Evolutionary conservation across 2,888 invertebrate genomes (phyloP), one percentile per base, ranked within the genome.

Genomic region (Petrolisthes cinctipes): DNA sequence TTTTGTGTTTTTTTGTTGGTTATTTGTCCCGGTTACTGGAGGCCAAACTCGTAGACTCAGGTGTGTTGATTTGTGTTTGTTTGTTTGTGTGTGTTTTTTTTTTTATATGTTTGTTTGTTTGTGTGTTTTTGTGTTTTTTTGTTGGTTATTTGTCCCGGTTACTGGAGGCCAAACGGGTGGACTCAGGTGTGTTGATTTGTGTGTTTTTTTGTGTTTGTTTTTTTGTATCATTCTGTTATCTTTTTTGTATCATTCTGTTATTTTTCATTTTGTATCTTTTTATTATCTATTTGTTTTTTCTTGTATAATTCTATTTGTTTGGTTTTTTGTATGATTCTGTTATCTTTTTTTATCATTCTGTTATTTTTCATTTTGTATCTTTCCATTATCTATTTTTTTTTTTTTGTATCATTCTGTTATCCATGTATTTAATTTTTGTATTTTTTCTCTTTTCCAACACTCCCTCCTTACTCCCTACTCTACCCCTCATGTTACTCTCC

Each of bases 121-220:
- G n/a, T n/a, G n/a, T n/a, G n/a, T n/a, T n/a, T n/a, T n/a, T n/a
- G n/a, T n/a, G n/a, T n/a, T n/a, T n/a, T n/a, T n/a, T n/a, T n/a
- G n/a, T n/a, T n/a, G n/a, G n/a, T n/a, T n/a, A n/a, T n/a, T 14
- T 61, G 14, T 61, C 61, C 61, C 14, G 61, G 61, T 61, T 94
- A 94, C 92, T 95, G 95, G 95, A 93, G 93, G 82, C 95, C 94
- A 92, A 93, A 94, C 91, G 83, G 83, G 0, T 75, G 83, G 83
- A 57, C 14, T 0, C 20, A 75, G 75, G 83, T 75, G 75, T 11
- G 73, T 83, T 53, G 20, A n/a, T n/a, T n/a, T 14, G 20, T 9
- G 20, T 9, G n/a, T 4, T 4, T 11, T 5, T 5, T 9, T 5
- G 11, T 5, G 9, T 14, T 53, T 7, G 20, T 7, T 78, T 78